These are phyloP conservation scores for Microtus ochrogaster DNA, from an alignment of 2,113 vertebrate species.

Conservation along the genomic window DNA sequence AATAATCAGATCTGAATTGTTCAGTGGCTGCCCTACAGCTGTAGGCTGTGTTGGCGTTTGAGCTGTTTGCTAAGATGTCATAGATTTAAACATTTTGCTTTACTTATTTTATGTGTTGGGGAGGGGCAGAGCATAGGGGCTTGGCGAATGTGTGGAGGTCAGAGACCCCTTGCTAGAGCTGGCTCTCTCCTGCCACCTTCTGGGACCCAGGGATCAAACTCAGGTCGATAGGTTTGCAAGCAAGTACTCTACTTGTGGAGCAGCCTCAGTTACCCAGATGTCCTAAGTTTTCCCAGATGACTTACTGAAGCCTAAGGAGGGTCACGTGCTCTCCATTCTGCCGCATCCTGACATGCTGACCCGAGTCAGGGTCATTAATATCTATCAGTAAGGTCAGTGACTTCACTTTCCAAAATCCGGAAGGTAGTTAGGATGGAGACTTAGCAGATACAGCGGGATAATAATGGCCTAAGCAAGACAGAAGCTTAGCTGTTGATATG, in stretches of 20 bases:
- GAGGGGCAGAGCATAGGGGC: background rate
- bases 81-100: background rate
- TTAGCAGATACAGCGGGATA: background rate
- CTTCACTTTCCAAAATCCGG: background rate
- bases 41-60: background rate
- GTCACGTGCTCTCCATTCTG: background rate
- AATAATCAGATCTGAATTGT: background rate
- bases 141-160: background rate
- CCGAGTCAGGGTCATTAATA: background rate
- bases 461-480: background rate
- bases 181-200: background rate
- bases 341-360: background rate
- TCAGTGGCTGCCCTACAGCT: slow-evolving; percentile 13
- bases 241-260: background rate
- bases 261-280: no score
- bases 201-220: background rate
- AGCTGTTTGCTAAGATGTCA: background rate
- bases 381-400: background rate
- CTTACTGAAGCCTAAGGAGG: background rate
- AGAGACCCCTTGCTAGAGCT: background rate
- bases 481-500: background rate
- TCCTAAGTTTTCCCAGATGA: background rate
- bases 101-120: background rate
- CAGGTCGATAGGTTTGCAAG: background rate
- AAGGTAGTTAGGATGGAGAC: background rate